These are phyloP conservation scores for Barnardius zonarius DNA, from an alignment of 2,113 vertebrate species.

Conservation along the genomic window DNA sequence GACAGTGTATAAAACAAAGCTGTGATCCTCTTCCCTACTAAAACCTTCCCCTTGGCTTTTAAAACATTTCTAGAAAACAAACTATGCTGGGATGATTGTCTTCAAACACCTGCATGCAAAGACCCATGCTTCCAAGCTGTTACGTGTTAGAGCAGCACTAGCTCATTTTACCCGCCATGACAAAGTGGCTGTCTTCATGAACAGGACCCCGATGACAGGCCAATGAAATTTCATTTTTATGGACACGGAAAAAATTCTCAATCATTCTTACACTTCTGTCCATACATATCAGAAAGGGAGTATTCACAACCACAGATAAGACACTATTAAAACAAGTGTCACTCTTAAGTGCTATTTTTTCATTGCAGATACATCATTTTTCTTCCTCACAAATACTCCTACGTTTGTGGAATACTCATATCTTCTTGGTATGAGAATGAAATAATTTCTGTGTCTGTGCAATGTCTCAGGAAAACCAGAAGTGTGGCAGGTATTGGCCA, in stretches of 20 bases:
- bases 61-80: constrained; percentile 23
- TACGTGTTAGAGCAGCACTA: constrained; percentile 10
- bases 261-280: constrained; percentile 31
- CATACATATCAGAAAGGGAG: constrained; percentile 28
- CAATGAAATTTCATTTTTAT: constrained; percentile 66
- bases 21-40: not conserved
- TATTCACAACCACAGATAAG: constrained; percentile 27
- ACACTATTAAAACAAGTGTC: constrained; percentile 37
- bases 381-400: not conserved
- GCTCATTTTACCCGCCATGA: constrained; percentile 24
- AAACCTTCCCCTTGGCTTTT: not conserved
- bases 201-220: constrained; percentile 16
- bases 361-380: not conserved
- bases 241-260: constrained; percentile 38
- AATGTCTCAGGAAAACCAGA: not conserved
- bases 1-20: not conserved
- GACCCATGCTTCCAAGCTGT: constrained; percentile 21
- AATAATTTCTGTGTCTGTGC: not conserved
- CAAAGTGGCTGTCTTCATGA: constrained; percentile 25
- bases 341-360: constrained; percentile 16
- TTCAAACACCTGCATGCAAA: constrained; percentile 9
- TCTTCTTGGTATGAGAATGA: not conserved
- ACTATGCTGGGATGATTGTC: not conserved
- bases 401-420: not conserved
- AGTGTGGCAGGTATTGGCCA: not conserved